These are phyloP conservation scores for Rynchops niger DNA, from an alignment of 2,113 vertebrate genomes.

Conservation along the genomic window DNA sequence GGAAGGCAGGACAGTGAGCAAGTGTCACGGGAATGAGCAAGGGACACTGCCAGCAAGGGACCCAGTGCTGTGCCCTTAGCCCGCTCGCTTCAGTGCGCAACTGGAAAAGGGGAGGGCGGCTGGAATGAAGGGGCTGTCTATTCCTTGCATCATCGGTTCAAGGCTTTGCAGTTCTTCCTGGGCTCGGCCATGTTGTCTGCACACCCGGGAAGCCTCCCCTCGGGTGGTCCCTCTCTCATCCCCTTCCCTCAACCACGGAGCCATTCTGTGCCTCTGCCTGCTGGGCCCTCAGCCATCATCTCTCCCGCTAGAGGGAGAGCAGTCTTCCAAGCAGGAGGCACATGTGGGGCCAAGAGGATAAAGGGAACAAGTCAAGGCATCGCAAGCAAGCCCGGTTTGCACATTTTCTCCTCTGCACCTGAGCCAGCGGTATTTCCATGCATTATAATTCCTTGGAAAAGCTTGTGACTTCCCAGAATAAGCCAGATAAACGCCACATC, in stretches of 20 bases:
- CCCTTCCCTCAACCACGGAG: neutral
- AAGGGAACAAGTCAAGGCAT: conserved; percentile 7
- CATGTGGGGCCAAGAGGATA: neutral
- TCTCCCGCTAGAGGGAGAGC: neutral
- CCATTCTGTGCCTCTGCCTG: neutral
- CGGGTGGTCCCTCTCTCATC: neutral
- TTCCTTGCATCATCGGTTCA: neutral
- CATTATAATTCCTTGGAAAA: neutral
- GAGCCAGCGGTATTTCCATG: neutral
- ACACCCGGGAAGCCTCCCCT: neutral
- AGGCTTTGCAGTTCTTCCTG: neutral
- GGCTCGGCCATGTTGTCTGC: neutral
- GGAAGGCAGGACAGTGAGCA: neutral
- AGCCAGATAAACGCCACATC: neutral
- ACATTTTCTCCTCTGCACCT: neutral
- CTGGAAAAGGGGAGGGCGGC: neutral
- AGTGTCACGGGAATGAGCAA: neutral
- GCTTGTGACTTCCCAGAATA: neutral
- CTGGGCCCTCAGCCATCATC: neutral
- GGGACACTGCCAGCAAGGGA: neutral
- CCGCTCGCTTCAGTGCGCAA: fast-evolving
- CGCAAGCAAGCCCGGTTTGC: neutral
- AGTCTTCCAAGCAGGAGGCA: conserved; percentile 13
- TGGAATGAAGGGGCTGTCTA: neutral
- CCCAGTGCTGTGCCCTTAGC: neutral